A percentile compares a stretch with the other conserved stretches of the same genome.
phyloP scores from a whole-genome alignment of 2,888 invertebrate species.

The Rhimphoctona megacephalus region DNA sequence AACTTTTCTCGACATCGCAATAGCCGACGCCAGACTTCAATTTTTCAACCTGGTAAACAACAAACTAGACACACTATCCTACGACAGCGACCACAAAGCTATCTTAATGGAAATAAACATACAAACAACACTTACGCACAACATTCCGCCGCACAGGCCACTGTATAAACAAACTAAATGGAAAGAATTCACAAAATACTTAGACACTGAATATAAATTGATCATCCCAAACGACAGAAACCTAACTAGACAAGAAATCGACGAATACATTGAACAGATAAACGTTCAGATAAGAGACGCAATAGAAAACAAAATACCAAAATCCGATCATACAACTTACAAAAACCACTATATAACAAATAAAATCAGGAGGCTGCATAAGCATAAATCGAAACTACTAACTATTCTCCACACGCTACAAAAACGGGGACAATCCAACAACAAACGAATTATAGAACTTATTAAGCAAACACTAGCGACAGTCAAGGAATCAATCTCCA shows the following conservation, averaged over 20 bases:
- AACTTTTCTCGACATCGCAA: neutral
- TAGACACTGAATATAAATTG: too few species aligned
- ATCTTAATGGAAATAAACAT: neutral
- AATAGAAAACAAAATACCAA: too few species aligned
- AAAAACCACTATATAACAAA: slow-evolving; percentile 2
- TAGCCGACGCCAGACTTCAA: neutral
- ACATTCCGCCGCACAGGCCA: neutral
- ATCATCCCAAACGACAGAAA: neutral
- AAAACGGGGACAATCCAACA: slow-evolving; percentile 1
- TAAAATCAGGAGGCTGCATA: neutral
- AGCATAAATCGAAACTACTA: neutral
- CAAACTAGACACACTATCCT: neutral
- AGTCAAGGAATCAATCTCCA: slow-evolving; percentile 1
- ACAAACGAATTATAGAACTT: neutral
- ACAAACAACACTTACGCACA: neutral
- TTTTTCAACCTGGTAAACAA: neutral
- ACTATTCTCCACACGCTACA: slow-evolving; percentile 11
- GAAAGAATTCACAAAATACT: neutral
- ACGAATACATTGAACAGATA: too few species aligned
- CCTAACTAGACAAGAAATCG: neutral
- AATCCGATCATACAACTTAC: neutral
- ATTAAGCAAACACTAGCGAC: slow-evolving; percentile 1
- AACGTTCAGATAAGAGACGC: too few species aligned
- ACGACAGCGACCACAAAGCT: neutral
- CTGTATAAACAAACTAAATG: neutral